Evolutionary conservation across 2,888 invertebrate species (phyloP).

Genomic region (Pristionchus fissidentatus): DNA sequence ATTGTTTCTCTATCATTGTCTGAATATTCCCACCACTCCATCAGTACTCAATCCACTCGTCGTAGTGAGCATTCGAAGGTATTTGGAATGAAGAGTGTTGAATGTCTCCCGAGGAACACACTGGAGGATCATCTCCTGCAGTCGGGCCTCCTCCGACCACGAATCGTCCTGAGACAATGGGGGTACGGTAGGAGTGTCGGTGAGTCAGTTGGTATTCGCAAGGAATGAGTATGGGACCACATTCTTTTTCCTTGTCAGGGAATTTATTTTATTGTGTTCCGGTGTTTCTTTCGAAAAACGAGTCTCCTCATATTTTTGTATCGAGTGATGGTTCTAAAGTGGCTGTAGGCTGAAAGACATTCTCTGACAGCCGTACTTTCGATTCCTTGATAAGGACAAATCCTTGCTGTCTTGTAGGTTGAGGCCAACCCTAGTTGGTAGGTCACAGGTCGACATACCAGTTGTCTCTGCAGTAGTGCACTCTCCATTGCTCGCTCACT

Average conservation of each 20-base stretch:
- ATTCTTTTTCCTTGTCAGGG: too few relatives aligned
- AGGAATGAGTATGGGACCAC: too few relatives aligned
- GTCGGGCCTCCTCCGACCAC: constrained; percentile 47
- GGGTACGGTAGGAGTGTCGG: background rate
- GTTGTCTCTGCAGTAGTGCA: constrained; percentile 34
- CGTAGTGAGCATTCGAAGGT: constrained; percentile 7
- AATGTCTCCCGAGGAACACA: constrained; percentile 33
- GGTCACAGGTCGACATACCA: background rate
- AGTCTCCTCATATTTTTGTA: too few relatives aligned
- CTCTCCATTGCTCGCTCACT: constrained; percentile 16
- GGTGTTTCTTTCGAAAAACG: background rate
- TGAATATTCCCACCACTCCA: background rate
- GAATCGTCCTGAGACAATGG: constrained; percentile 35
- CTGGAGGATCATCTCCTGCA: constrained; percentile 42
- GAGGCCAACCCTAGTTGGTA: too few relatives aligned
- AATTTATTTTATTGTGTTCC: background rate
- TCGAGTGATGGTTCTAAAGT: too few relatives aligned
- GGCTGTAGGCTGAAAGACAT: too few relatives aligned
- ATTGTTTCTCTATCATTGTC: background rate
- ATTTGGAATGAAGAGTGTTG: constrained; percentile 13
- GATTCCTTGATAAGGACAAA: too few relatives aligned
- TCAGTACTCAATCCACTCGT: background rate
- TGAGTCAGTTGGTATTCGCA: background rate
- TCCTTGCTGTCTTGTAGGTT: too few relatives aligned
- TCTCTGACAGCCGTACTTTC: too few relatives aligned